These are phyloP conservation scores for Drosophila multiciliata DNA, from an alignment of 2,888 invertebrate species.

Conservation along the genomic window DNA sequence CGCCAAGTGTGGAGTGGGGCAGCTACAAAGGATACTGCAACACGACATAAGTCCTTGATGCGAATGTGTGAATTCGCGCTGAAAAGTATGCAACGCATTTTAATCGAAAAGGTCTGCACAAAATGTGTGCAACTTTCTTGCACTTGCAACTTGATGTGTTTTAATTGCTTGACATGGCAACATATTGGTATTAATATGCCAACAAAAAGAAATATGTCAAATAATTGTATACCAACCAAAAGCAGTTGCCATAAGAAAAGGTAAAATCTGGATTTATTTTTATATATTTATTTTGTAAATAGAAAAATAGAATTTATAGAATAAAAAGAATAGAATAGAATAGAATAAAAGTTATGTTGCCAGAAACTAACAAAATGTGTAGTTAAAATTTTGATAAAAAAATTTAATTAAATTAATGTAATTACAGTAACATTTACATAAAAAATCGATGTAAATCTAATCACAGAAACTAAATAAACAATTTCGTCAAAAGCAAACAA, in stretches of 20 bases:
- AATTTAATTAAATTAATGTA: neutral
- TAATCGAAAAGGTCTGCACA: constrained; percentile 74
- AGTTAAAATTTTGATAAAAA: neutral
- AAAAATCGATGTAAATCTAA: neutral
- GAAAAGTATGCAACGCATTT: constrained; percentile 79
- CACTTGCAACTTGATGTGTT: constrained; percentile 10
- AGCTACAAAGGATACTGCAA: neutral
- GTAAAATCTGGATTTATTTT: neutral
- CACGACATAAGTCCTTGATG: constrained; percentile 35
- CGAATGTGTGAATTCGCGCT: constrained; percentile 63
- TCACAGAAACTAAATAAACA: neutral
- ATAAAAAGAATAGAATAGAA: no score
- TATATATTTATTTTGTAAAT: neutral
- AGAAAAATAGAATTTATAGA: no score
- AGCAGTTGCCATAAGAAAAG: neutral
- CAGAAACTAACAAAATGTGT: neutral
- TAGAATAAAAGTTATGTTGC: neutral
- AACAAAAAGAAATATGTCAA: neutral
- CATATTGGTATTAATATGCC: neutral
- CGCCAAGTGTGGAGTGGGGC: neutral
- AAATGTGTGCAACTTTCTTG: constrained; percentile 56
- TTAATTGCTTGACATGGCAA: neutral
- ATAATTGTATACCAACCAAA: neutral
- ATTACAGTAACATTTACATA: neutral
- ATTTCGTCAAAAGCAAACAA: neutral